Evolutionary conservation across 2,888 invertebrate species (phyloP), one percentile per base, ranked within the genome.

Genomic region (Ochropleura leucogaster): DNA sequence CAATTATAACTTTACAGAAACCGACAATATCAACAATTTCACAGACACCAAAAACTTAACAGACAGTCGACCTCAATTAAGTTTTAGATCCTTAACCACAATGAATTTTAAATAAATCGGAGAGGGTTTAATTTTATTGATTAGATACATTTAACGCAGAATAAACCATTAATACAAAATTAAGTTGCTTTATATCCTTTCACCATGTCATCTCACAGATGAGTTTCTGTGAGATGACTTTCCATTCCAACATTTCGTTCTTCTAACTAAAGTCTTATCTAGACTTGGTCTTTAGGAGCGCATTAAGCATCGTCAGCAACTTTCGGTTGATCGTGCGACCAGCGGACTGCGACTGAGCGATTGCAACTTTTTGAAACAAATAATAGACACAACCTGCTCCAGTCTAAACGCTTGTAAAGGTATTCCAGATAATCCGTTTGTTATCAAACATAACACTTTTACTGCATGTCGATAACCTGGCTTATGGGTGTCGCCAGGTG

Each of bases 81-180:
- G 18, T 69, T 68, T 69, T 40, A 46, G 40, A 47, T 47, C 4
- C 16, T 7, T 40, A 40, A 69, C 55, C 53, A 68, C n/a, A 55
- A 46, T 40, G 14, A 55, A 68, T 46, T 68, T 68, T n/a, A 79
- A 64, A 55, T 47, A 57, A 63, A 68, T 66, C 53, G 60, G 42
- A 79, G 85, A 82, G 80, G 80, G 77, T 74, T 70, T 57, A 3
- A 55, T 30, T 57, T 30, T 57, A 9, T 57, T 57, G 20, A 57
- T 57, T 55, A 20, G 0, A 0, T 53, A n/a, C n/a, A n/a, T 55
- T 20, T 6, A 16, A 30, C 30, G n/a, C 10, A 53, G n/a, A n/a
- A n/a, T 4, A 53, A 49, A 16, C 16, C 14, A 47, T 47, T 14
- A 18, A 51, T 51, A 55, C 20, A 5, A 5, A 20, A 51, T 4